Conservation (phyloP, 2,888 invertebrate species). For the Scaeva pyrastri region DNA sequence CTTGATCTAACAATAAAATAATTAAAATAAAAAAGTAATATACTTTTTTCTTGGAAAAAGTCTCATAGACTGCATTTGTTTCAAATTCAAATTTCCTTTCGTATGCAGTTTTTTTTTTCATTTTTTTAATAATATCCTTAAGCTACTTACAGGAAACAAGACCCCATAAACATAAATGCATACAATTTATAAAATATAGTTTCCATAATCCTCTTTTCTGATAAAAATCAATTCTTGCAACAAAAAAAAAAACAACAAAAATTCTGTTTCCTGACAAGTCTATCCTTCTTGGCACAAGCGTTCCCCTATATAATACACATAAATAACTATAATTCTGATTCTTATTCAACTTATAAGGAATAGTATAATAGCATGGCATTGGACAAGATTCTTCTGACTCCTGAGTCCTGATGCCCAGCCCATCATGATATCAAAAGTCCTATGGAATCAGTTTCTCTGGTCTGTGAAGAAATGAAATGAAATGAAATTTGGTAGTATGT, state of each 20-base stretch:
- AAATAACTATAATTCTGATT: slow-evolving; percentile 12
- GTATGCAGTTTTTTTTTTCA: neutral
- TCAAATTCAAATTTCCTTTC: neutral
- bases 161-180: slow-evolving; percentile 29
- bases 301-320: slow-evolving; percentile 10
- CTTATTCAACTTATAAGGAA: slow-evolving; percentile 13
- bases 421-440: slow-evolving; percentile 22
- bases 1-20: too few relatives aligned
- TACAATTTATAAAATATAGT: slow-evolving; percentile 2
- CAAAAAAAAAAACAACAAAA: too few relatives aligned
- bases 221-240: slow-evolving; percentile 35
- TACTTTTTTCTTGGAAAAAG: too few relatives aligned
- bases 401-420: neutral
- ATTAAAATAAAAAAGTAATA: too few relatives aligned
- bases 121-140: too few relatives aligned
- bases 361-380: slow-evolving; percentile 4
- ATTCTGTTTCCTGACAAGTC: neutral
- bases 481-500: neutral
- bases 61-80: too few relatives aligned
- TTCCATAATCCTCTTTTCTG: slow-evolving; percentile 15
- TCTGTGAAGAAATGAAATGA: neutral
- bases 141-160: neutral
- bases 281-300: neutral
- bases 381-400: too few relatives aligned
- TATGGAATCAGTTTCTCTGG: neutral